Evolutionary conservation across 2,888 invertebrate genomes (phyloP).

Genomic region (Parnassius smintheus): DNA sequence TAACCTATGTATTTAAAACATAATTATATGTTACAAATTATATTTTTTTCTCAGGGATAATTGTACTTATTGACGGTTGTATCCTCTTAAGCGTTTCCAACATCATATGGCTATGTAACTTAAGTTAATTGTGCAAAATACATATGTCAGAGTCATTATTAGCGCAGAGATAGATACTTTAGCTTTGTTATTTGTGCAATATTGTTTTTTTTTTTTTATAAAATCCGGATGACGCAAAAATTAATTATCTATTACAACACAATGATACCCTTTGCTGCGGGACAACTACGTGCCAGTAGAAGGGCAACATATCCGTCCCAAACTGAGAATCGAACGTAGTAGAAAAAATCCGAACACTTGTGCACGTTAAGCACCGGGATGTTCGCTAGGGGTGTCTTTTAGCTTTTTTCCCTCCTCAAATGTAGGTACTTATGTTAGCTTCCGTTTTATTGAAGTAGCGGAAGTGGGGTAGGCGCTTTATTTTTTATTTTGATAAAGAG

Average conservation of each 20-base stretch:
- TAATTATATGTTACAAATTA: too few relatives aligned
- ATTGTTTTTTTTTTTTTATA: background rate
- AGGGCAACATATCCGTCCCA: conserved; percentile 37
- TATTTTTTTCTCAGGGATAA: too few relatives aligned
- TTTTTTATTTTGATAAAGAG: conserved; percentile 21
- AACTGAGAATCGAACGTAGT: conserved; percentile 43
- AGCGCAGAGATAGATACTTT: too few relatives aligned
- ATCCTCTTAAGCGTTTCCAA: too few relatives aligned
- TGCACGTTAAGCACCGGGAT: conserved; percentile 48
- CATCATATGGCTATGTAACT: too few relatives aligned
- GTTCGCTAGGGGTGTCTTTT: conserved; percentile 51
- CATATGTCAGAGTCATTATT: too few relatives aligned
- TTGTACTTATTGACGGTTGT: too few relatives aligned
- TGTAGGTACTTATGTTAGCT: conserved; percentile 46
- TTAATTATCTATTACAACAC: background rate
- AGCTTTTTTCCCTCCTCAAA: conserved; percentile 42
- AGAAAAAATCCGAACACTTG: conserved; percentile 55
- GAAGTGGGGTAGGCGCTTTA: conserved; percentile 43
- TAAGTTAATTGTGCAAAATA: too few relatives aligned
- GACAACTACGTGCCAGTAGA: conserved; percentile 3
- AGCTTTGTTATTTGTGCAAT: background rate
- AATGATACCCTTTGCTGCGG: background rate
- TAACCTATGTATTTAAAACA: too few relatives aligned
- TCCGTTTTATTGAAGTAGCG: conserved; percentile 59
- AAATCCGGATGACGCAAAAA: conserved; percentile 1